phyloP scores from a whole-genome alignment of 2,797 vertebrate species.

The Scyliorhinus canicula region DNA sequence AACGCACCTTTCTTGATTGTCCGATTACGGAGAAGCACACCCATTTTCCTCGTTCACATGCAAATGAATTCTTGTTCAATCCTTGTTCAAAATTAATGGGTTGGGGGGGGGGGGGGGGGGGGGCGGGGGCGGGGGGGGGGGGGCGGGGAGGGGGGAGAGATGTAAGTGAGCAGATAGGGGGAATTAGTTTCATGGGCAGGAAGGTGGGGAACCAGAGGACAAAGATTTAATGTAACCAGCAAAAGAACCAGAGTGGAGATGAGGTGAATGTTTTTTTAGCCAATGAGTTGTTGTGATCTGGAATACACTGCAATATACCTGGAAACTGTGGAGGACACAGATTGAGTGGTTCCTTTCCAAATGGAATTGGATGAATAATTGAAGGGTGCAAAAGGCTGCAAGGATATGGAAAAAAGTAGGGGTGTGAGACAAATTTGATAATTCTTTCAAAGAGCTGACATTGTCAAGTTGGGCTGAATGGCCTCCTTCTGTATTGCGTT shows the following conservation, averaged over 20 bases:
- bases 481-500: background rate
- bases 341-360: background rate
- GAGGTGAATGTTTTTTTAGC: background rate
- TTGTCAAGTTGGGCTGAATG: background rate
- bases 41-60: background rate
- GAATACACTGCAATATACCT: background rate
- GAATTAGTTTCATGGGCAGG: background rate
- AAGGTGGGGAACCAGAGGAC: background rate
- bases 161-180: background rate
- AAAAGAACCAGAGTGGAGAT: background rate
- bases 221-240: background rate
- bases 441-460: background rate
- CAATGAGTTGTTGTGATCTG: background rate
- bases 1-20: too few relatives aligned
- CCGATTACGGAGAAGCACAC: background rate
- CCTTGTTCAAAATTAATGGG: background rate
- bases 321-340: background rate
- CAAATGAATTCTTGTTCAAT: background rate
- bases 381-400: background rate
- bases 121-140: too few relatives aligned
- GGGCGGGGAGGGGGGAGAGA: too few relatives aligned
- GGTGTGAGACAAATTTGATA: background rate
- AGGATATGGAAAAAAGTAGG: background rate
- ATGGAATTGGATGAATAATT: background rate
- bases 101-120: too few relatives aligned